Conservation (phyloP, 1,140 invertebrate genomes). For the Diorhabda elongata region DNA sequence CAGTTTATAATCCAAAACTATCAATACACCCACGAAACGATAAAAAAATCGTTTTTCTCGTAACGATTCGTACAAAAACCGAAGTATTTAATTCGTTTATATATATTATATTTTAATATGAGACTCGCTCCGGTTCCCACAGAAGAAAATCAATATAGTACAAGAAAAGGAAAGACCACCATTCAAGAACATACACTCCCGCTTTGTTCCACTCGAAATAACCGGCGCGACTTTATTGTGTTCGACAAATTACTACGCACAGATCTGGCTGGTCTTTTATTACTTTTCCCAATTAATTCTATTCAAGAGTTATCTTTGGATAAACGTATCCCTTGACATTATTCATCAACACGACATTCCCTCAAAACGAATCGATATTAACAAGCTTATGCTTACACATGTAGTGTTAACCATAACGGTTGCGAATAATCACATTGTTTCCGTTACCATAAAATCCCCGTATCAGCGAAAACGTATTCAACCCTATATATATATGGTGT, state of each 20-base stretch:
- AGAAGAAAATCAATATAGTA: not conserved
- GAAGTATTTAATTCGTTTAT: no score
- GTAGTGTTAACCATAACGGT: not conserved
- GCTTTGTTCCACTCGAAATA: not conserved
- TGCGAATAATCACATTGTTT: not conserved
- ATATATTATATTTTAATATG: not conserved
- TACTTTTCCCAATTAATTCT: not conserved
- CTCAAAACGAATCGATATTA: not conserved
- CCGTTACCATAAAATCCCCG: not conserved
- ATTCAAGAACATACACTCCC: not conserved
- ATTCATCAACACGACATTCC: not conserved
- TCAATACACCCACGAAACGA: no score
- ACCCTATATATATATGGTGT: no score
- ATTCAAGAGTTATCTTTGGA: no score
- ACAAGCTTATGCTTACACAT: not conserved
- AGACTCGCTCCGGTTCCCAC: not conserved
- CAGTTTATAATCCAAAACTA: no score
- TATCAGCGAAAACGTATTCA: not conserved
- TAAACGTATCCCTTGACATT: not conserved
- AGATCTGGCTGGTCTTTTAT: not conserved
- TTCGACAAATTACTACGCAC: not conserved
- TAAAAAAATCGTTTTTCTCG: no score
- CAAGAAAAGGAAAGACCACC: not conserved
- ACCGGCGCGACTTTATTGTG: not conserved
- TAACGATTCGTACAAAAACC: no score